Conservation (phyloP, 1,140 invertebrate species). For the Polypedilum vanderplanki region DNA sequence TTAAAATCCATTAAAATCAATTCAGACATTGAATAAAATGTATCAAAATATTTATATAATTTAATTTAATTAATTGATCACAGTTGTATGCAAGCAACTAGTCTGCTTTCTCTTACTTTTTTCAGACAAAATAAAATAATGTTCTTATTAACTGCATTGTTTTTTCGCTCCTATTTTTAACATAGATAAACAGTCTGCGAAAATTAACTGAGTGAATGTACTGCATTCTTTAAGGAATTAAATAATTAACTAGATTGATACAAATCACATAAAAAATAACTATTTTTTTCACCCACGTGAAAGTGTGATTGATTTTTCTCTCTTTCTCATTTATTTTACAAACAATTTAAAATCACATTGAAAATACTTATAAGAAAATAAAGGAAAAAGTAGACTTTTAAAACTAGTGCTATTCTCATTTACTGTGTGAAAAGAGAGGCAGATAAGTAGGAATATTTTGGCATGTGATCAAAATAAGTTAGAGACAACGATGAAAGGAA, state of each 20-base stretch:
- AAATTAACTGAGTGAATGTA: not conserved
- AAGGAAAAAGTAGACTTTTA: not conserved
- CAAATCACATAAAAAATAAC: not conserved
- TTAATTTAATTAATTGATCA: slow-evolving; percentile 20
- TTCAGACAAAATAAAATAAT: too few species aligned
- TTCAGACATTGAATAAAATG: not conserved
- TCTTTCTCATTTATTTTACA: not conserved
- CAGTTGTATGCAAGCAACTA: not conserved
- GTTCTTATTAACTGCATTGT: not conserved
- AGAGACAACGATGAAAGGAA: slow-evolving; percentile 16
- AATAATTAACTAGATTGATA: not conserved
- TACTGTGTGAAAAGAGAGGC: not conserved
- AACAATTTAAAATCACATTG: not conserved
- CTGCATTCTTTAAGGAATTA: not conserved
- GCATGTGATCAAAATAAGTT: not conserved
- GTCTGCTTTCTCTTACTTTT: not conserved
- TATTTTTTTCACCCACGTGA: not conserved
- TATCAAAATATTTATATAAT: not conserved
- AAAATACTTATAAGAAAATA: not conserved
- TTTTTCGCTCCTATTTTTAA: not conserved
- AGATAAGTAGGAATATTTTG: not conserved
- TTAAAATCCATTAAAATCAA: too few species aligned
- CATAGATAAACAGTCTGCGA: not conserved
- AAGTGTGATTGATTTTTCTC: slow-evolving; percentile 5
- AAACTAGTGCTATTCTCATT: too few species aligned